These are phyloP conservation scores for Hypotaenidia okinawae DNA, from an alignment of 2,797 vertebrate genomes.

Conservation along the genomic window DNA sequence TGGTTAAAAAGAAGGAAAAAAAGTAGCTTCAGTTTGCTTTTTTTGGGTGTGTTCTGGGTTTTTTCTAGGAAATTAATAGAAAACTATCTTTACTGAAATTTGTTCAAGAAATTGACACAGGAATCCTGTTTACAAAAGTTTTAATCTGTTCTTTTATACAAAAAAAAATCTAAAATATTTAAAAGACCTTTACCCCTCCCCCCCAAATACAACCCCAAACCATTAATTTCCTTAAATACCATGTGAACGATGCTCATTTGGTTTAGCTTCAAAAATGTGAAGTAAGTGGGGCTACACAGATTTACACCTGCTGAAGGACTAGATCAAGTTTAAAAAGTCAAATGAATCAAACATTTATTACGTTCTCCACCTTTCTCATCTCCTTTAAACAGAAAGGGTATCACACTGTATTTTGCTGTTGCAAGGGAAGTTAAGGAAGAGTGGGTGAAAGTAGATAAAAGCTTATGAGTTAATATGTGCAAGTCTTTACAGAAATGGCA, in stretches of 20 bases:
- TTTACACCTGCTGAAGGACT: neutral
- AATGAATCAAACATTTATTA: neutral
- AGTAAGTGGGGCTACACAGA: neutral
- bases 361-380: neutral
- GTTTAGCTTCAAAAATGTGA: neutral
- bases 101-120: neutral
- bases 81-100: neutral
- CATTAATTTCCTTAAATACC: neutral
- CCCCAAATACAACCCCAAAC: neutral
- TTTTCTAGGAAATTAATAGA: neutral
- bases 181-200: rapidly evolving
- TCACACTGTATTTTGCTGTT: neutral
- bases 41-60: neutral
- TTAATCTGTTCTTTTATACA: neutral
- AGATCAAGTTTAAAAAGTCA: neutral
- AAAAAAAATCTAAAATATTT: neutral
- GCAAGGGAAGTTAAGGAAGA: neutral
- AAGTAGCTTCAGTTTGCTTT: rapidly evolving
- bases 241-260: neutral
- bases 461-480: slow-evolving; percentile 1
- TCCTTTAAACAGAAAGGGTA: neutral
- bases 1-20: neutral
- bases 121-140: neutral
- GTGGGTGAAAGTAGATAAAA: neutral
- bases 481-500: neutral